phyloP scores from a whole-genome alignment of 2,113 vertebrate species.

The Crotophaga sulcirostris region DNA sequence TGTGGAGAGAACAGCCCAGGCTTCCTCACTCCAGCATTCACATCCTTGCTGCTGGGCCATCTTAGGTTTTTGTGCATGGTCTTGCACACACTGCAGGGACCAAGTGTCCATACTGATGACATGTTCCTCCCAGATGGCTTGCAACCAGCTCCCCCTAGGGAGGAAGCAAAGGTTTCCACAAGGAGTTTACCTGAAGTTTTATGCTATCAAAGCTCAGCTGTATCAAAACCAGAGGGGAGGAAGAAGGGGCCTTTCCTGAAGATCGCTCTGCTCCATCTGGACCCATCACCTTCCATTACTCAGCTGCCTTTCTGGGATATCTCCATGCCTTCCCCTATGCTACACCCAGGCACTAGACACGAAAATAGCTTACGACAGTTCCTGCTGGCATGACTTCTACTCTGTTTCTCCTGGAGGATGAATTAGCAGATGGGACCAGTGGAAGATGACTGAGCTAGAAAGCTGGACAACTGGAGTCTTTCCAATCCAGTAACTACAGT shows the following conservation, averaged over 20 bases:
- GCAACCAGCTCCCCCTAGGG: background rate
- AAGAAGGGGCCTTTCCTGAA: background rate
- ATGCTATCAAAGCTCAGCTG: background rate
- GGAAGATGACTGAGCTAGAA: background rate
- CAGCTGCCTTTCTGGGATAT: background rate
- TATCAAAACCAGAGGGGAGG: background rate
- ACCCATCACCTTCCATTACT: background rate
- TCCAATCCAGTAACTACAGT: background rate
- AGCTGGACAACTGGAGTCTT: conserved; percentile 9
- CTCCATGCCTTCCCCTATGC: background rate
- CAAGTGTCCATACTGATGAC: fast-evolving
- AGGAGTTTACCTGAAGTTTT: background rate
- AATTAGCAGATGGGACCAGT: background rate
- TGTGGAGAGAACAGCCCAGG: background rate
- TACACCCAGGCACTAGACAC: background rate
- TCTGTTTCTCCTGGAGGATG: background rate
- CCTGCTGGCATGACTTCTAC: background rate
- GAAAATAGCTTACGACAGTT: background rate
- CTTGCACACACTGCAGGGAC: fast-evolving
- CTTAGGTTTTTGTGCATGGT: fast-evolving
- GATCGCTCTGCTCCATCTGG: background rate
- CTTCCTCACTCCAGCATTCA: background rate
- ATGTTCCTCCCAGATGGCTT: background rate
- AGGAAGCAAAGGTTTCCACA: background rate
- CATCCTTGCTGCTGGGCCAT: background rate